These are phyloP conservation scores for Leptoteleia sp. DNA, from an alignment of 1,140 invertebrate genomes.

Conservation along the genomic window DNA sequence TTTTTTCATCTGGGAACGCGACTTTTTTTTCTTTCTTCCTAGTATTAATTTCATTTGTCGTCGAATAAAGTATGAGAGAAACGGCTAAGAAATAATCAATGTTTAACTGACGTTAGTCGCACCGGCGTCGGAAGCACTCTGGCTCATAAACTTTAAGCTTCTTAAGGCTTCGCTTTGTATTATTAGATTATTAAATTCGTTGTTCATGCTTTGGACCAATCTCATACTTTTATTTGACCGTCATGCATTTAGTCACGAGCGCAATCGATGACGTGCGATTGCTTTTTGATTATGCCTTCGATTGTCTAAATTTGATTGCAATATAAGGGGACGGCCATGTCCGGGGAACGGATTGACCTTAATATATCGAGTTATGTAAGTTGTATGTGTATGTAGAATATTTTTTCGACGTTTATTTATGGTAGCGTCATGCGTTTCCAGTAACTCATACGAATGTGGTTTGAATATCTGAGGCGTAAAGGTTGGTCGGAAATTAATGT, in stretches of 20 bases:
- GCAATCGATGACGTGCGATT: not conserved
- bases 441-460: no score
- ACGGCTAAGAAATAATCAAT: conserved; percentile 47
- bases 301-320: conserved; percentile 1
- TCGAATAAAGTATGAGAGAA: conserved; percentile 21
- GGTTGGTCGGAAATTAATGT: no score
- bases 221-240: conserved; percentile 8
- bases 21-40: no score
- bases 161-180: conserved; percentile 46
- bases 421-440: no score
- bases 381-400: no score
- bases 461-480: no score
- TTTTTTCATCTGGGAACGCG: conserved; percentile 1
- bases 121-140: conserved; percentile 34
- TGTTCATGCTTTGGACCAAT: conserved; percentile 34
- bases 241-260: not conserved
- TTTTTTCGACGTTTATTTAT: no score
- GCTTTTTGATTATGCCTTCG: not conserved
- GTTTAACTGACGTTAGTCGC: conserved; percentile 26
- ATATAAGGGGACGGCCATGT: no score
- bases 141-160: conserved; percentile 46
- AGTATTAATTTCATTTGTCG: conserved; percentile 16
- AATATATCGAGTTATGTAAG: not conserved
- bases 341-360: conserved; percentile 3
- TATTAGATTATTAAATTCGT: conserved; percentile 51